Conservation (phyloP, 1,140 invertebrate species). For the Pinna nobilis region DNA sequence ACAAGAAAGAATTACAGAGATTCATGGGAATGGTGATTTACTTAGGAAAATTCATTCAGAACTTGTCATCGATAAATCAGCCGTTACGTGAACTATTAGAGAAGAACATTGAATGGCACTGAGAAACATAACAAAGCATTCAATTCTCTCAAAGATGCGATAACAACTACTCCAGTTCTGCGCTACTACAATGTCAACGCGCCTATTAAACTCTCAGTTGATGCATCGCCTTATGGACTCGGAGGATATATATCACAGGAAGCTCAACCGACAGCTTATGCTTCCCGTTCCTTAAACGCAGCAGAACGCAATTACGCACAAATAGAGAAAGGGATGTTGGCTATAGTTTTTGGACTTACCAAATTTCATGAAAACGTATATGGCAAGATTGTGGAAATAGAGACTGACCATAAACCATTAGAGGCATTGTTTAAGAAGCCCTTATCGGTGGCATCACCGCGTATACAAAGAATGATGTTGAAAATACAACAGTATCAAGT, state of each 20-base stretch:
- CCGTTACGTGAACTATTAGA: conserved; percentile 26
- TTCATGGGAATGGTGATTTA: conserved; percentile 32
- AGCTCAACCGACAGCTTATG: conserved; percentile 50
- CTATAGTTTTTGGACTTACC: conserved; percentile 38
- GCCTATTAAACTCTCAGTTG: conserved; percentile 53
- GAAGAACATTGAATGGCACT: conserved; percentile 25
- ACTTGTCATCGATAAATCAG: conserved; percentile 4
- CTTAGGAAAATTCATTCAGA: conserved; percentile 23
- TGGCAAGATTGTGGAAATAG: conserved; percentile 29
- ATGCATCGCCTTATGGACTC: conserved; percentile 61
- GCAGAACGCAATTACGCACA: conserved; percentile 36
- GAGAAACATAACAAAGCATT: conserved; percentile 30
- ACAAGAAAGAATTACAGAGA: conserved; percentile 11
- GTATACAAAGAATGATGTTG: conserved; percentile 75
- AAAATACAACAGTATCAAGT: conserved; percentile 56
- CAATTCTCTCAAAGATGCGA: conserved; percentile 26
- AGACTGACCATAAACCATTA: conserved; percentile 40
- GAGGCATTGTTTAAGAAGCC: conserved; percentile 65
- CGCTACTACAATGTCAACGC: conserved; percentile 65
- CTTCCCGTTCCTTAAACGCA: not conserved
- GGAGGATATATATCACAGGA: conserved; percentile 73
- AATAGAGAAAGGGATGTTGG: conserved; percentile 46
- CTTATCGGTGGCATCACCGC: conserved; percentile 64
- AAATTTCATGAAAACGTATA: conserved; percentile 38
- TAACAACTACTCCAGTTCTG: conserved; percentile 65